A percentile compares a stretch with the other conserved stretches of the same genome.
Evolutionary conservation across 2,113 vertebrate genomes (phyloP).

Genomic region (Todiramphus chloris): DNA sequence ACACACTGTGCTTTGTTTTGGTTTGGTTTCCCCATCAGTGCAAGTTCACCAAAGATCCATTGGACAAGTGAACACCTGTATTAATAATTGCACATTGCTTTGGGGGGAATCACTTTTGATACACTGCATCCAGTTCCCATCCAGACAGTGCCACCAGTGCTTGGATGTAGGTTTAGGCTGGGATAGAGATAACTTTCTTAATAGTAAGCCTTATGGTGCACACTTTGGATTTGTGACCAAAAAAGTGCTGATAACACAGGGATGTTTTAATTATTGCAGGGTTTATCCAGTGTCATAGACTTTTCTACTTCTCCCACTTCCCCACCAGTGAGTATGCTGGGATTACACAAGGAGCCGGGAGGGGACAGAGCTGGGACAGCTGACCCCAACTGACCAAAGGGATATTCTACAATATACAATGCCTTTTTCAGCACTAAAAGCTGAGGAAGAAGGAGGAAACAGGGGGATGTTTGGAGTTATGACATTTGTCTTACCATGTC

Average conservation of each 20-base stretch:
- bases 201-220: accelerated
- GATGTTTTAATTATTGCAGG: background rate
- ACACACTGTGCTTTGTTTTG: background rate
- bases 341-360: accelerated
- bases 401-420: background rate
- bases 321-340: accelerated
- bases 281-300: accelerated
- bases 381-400: background rate
- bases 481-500: background rate
- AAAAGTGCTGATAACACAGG: background rate
- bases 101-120: background rate
- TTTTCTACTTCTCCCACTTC: background rate
- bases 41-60: background rate
- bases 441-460: background rate
- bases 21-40: background rate
- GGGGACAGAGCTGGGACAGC: background rate
- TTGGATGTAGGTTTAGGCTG: background rate
- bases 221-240: background rate
- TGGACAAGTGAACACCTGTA: background rate
- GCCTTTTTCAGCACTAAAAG: background rate
- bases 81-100: background rate
- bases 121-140: background rate
- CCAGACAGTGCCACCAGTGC: background rate
- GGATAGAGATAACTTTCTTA: background rate
- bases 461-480: accelerated